Base-by-base conservation (phyloP, 2,888 invertebrate species). In the Nephrocerus scutellatus region DNA sequence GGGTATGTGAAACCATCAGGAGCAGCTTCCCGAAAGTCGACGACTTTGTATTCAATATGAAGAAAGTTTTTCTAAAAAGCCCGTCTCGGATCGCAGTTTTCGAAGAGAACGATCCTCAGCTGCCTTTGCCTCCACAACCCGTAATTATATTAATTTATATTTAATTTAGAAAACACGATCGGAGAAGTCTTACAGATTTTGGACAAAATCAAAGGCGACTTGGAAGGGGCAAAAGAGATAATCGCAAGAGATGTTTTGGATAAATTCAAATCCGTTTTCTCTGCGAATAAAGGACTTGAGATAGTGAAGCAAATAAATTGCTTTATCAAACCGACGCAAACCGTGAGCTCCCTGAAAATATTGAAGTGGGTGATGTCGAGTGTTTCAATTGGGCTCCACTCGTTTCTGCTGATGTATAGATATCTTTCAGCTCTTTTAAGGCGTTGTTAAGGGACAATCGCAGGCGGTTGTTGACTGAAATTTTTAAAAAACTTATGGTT, bases 1-100 rank as follows among this genome's bases (percentile, higher is more conserved):
- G 39, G 10, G 35, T 43, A 15, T 34, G 38, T 19, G 42, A 43
- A 30, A 22, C 30, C 9, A 24, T 36, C 20, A 30, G 38, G 6
- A 21, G 38, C 16, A 10, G 14, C 23, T 22, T 16, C 26, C 14
- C 32, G 6, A 21, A 39, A 32, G 28, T 22, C 4, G 39, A 32
- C 21, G 31, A 19, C 4, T 32, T 26, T 7, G 20, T 32, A n/a
- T 33, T 24, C 23, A 24, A 33, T 9, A 10, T 39, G 19, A 39
- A 33, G 16, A 33, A 22, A 18, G 24, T 30, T 29, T 39, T 35
- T 31, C 21, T 19, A 26, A 37, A 37, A 25, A 24, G 40, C 25
- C 23, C 30, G 19, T 24, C 35, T 26, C 19, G 34, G 13, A 21
- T 35, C 7, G 34, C 25, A 30, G 19, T 39, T 25, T 39, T 32